phyloP scores from a whole-genome alignment of 30 jellyfish, hydroid and myxozoan genomes.

The Pseudorhiza aurosa region DNA sequence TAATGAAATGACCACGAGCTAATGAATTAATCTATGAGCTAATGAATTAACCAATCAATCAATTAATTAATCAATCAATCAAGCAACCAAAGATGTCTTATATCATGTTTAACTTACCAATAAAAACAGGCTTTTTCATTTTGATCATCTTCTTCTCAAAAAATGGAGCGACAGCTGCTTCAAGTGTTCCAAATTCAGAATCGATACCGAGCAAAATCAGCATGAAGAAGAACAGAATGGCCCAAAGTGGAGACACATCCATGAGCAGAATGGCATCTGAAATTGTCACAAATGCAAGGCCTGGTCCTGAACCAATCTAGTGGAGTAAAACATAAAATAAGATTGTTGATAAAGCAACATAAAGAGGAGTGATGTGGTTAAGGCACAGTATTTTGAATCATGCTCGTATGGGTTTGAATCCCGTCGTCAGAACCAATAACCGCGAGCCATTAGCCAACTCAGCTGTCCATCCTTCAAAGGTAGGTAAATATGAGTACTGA shows the following conservation, averaged over 20 bases:
- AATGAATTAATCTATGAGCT: not conserved
- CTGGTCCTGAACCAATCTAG: slow-evolving; percentile 91
- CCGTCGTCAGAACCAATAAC: too few species aligned
- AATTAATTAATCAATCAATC: not conserved
- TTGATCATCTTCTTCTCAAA: slow-evolving; percentile 78
- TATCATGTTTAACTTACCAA: slow-evolving; percentile 51
- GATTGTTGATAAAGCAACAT: not conserved
- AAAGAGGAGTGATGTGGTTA: not conserved
- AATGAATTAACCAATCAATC: not conserved
- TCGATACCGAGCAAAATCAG: slow-evolving; percentile 84
- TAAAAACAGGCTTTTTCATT: slow-evolving; percentile 69
- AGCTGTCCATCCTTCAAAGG: too few species aligned
- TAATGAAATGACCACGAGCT: not conserved
- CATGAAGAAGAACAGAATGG: slow-evolving; percentile 89
- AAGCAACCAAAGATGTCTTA: not conserved
- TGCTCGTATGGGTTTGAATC: too few species aligned
- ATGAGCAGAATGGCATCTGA: slow-evolving; percentile 86
- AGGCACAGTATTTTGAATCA: too few species aligned
- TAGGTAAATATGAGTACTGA: too few species aligned
- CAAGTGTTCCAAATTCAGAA: slow-evolving; percentile 91
- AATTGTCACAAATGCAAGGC: slow-evolving; percentile 86
- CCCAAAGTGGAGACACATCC: slow-evolving; percentile 98
- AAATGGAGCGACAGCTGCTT: slow-evolving; percentile 91
- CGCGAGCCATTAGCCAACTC: too few species aligned
- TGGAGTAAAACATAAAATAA: not conserved